Evolutionary conservation across 2,888 invertebrate genomes (phyloP).

Genomic region (Epicampocera succincta): DNA sequence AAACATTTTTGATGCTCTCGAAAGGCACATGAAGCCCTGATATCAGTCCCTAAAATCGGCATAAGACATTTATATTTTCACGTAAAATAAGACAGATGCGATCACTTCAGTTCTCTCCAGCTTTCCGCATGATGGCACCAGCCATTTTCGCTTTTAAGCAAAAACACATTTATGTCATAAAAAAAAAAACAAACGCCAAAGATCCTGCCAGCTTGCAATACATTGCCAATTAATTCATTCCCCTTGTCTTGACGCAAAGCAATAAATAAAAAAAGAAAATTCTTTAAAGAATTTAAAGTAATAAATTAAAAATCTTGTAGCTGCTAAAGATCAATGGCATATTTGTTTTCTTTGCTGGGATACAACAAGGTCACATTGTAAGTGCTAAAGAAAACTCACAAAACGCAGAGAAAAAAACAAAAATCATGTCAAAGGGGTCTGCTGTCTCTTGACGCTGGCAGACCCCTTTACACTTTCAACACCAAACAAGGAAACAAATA

Average conservation of each 20-base stretch:
- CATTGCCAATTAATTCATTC: slow-evolving; percentile 14
- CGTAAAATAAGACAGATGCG: too few species aligned
- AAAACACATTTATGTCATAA: too few species aligned
- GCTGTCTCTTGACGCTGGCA: background rate
- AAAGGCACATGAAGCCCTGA: too few species aligned
- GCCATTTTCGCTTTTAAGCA: too few species aligned
- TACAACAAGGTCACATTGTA: slow-evolving; percentile 33
- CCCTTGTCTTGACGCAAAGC: background rate
- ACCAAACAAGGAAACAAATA: slow-evolving; percentile 1
- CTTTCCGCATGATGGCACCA: too few species aligned
- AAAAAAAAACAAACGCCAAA: too few species aligned
- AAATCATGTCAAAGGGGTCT: slow-evolving; percentile 4
- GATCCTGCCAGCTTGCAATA: background rate
- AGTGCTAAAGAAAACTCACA: slow-evolving; percentile 13
- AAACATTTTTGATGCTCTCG: too few species aligned
- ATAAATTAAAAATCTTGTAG: slow-evolving; percentile 52
- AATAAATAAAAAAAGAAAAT: background rate
- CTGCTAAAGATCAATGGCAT: slow-evolving; percentile 70
- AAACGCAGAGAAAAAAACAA: slow-evolving; percentile 2
- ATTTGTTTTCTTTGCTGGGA: slow-evolving; percentile 50
- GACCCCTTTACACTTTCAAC: slow-evolving; percentile 4
- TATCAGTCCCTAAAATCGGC: too few species aligned
- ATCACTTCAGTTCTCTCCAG: too few species aligned
- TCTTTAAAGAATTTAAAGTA: slow-evolving; percentile 43
- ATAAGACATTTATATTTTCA: too few species aligned